These are phyloP conservation scores for Enteromius afrohamiltoni DNA, from an alignment of 2,797 vertebrate species.

Conservation along the genomic window DNA sequence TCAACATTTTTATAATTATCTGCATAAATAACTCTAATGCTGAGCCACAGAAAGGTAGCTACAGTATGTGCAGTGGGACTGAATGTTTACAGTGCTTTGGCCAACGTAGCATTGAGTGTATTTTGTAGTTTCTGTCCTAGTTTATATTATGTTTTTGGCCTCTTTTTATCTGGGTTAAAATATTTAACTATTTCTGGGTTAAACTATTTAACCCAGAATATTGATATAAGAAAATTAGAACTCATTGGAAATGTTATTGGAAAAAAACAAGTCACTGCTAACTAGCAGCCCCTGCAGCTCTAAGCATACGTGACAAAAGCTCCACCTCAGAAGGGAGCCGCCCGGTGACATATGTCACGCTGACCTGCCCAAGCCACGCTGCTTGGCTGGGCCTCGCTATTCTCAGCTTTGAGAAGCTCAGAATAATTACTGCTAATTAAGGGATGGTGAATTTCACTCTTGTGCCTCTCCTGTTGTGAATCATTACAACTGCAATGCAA, in stretches of 20 bases:
- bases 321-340: conserved; percentile 18
- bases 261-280: not conserved
- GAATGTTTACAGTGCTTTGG: not conserved
- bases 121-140: not conserved
- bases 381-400: conserved; percentile 64
- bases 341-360: conserved; percentile 66
- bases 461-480: not conserved
- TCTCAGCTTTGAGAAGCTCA: conserved; percentile 67
- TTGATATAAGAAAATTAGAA: not conserved
- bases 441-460: conserved; percentile 18
- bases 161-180: not conserved
- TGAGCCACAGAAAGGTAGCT: not conserved
- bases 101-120: not conserved
- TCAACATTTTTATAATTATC: not conserved
- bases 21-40: not conserved
- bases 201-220: not conserved
- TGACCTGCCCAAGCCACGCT: conserved; percentile 64
- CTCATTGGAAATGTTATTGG: not conserved
- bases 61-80: not conserved
- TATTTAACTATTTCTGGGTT: too few relatives aligned
- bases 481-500: not conserved
- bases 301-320: conserved; percentile 13
- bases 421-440: conserved; percentile 45
- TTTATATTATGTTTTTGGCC: not conserved
- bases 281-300: not conserved